These are phyloP conservation scores for Geothlypis trichas DNA, from an alignment of 2,113 vertebrate genomes.

Conservation along the genomic window DNA sequence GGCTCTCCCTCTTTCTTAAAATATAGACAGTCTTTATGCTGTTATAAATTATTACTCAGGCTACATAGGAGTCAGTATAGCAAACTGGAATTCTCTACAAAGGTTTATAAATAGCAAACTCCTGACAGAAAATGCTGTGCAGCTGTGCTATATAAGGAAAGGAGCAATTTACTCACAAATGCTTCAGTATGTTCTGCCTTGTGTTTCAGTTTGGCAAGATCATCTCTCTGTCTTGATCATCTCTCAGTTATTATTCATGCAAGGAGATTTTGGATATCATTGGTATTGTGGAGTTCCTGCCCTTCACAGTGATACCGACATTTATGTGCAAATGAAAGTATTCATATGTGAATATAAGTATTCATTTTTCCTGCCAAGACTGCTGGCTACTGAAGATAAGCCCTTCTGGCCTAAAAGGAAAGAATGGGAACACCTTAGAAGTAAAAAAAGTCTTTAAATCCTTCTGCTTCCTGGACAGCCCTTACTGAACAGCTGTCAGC, in stretches of 20 bases:
- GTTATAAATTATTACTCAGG: slow-evolving; percentile 1
- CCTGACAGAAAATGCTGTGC: not conserved
- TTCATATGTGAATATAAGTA: not conserved
- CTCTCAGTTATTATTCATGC: not conserved
- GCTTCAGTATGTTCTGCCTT: not conserved
- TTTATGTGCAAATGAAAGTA: not conserved
- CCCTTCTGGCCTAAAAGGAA: not conserved
- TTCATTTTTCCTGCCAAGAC: not conserved
- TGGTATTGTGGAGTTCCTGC: not conserved
- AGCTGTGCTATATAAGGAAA: not conserved
- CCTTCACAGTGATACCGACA: not conserved
- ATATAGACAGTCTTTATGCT: not conserved
- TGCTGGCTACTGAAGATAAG: not conserved
- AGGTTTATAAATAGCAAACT: not conserved
- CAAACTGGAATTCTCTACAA: not conserved
- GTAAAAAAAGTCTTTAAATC: not conserved
- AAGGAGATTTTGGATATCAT: not conserved
- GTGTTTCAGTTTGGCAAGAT: not conserved
- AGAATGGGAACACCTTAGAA: not conserved
- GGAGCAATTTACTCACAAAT: not conserved
- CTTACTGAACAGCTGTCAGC: not conserved
- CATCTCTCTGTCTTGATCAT: not conserved
- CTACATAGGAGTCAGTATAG: not conserved
- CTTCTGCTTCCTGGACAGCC: not conserved
- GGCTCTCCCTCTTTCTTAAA: not conserved